Evolutionary conservation across 2,797 vertebrate species (phyloP).

Genomic region (Aeoliscus strigatus): DNA sequence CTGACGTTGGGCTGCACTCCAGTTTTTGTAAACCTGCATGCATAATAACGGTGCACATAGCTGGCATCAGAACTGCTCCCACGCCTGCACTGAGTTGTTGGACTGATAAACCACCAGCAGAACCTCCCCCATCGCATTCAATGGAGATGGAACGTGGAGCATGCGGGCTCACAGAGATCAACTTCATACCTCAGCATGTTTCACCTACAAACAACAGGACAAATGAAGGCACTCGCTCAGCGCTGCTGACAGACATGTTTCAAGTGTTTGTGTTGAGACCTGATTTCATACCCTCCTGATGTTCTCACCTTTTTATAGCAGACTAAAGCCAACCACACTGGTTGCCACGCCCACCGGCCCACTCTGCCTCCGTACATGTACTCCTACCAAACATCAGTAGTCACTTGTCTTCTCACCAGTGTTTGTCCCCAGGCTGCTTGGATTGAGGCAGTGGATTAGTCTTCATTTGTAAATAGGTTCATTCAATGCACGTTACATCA

Average conservation of each 20-base stretch:
- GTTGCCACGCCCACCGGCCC: slow-evolving; percentile 35
- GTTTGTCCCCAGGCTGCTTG: background rate
- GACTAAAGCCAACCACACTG: slow-evolving; percentile 40
- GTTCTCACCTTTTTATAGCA: slow-evolving; percentile 16
- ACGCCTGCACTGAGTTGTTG: background rate
- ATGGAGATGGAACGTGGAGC: no score
- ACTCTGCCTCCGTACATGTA: slow-evolving; percentile 11
- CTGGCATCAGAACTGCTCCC: slow-evolving; percentile 8
- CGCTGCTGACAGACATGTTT: slow-evolving; percentile 1
- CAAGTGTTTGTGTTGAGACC: background rate
- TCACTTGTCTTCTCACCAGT: slow-evolving; percentile 5
- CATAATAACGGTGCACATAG: slow-evolving; percentile 1
- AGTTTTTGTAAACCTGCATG: slow-evolving; percentile 10
- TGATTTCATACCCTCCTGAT: background rate
- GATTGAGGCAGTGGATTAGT: no score
- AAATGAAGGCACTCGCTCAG: slow-evolving; percentile 13
- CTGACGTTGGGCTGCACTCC: background rate
- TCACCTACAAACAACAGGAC: slow-evolving; percentile 40
- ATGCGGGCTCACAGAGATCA: no score
- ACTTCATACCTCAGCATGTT: slow-evolving; percentile 28
- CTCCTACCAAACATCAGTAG: slow-evolving; percentile 8
- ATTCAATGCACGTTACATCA: no score
- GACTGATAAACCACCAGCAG: slow-evolving; percentile 5
- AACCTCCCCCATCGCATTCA: no score
- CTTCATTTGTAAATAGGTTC: no score